Base-by-base conservation (phyloP, 2,797 vertebrate species). In the Falco cherrug region DNA sequence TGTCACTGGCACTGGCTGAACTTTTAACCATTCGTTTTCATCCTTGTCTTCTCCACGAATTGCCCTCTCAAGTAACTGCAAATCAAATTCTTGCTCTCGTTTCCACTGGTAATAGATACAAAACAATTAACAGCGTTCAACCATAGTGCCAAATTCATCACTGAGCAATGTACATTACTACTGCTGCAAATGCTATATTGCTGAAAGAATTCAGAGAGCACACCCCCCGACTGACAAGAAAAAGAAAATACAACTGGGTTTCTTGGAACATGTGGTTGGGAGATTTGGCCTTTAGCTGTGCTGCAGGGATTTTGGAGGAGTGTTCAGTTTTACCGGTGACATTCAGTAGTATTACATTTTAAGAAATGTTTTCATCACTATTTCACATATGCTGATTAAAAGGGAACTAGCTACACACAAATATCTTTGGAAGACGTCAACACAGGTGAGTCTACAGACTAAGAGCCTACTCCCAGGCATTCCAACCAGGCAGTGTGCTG, bases 71-170 rank as follows among this genome's bases (percentile, higher is more conserved):
- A 99, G 98, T 97, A 99, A 97, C 98, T 99, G 99, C 97, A 99
- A 98, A 98, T 99, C 99, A 98, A 99, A 99, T 94, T 99, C 99
- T 98, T 99, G 99, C 98, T 99, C 99, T 86, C 99, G 98, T 97
- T 98, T 99, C 99, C 99, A 99, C 99, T 99, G 98, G 97, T 96
- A 98, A 98, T 26, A 98, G 95, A 98, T 71, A 98, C 82, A 97
- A 98, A 97, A 98, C 59, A 96, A 94, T 98, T 95, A 98, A 96
- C 68, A 79, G 91, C 61, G 75, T 92, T 97, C 96, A 88, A 67
- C 71, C 76, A 95, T 6, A 73, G 11, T 54, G 75, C 64, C 76
- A 77, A 89, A 68, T n/a, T 53, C n/a, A 93, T 24, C 39, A 22
- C 8, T 54, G 2, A 95, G 69, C 91, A 97, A 86, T 29, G 69